phyloP scores from a whole-genome alignment of 2,888 invertebrate species.

The Drepanosiphum platanoidis region DNA sequence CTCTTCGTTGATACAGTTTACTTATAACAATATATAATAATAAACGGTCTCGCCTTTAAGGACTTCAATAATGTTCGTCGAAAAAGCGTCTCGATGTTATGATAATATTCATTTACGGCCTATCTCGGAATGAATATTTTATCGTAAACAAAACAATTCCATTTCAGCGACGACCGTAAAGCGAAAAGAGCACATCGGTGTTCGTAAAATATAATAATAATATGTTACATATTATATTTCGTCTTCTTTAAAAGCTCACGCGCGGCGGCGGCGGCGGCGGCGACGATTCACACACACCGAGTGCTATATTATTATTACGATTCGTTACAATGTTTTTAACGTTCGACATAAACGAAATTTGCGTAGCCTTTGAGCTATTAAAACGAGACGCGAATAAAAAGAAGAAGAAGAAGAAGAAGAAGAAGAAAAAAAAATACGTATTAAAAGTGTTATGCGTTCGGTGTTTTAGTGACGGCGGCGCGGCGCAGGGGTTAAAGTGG shows the following conservation, averaged over 20 bases:
- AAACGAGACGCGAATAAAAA: constrained; percentile 40
- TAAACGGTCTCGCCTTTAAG: no score
- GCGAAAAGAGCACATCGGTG: background rate
- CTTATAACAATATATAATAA: no score
- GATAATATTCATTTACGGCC: no score
- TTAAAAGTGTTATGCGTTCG: constrained; percentile 42
- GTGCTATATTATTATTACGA: background rate
- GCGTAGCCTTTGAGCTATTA: constrained; percentile 45
- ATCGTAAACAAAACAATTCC: background rate
- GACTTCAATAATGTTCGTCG: no score
- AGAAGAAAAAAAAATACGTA: constrained; percentile 33
- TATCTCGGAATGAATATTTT: background rate
- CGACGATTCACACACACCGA: background rate
- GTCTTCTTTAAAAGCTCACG: constrained; percentile 24
- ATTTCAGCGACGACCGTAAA: constrained; percentile 39
- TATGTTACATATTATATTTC: background rate
- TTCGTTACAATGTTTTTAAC: constrained; percentile 53
- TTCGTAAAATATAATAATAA: background rate
- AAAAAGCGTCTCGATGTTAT: no score
- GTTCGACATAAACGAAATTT: constrained; percentile 43
- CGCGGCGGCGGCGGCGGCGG: no score
- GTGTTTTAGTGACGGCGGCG: background rate
- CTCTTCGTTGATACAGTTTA: no score
- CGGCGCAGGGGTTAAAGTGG: background rate
- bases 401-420: constrained; percentile 33